Conservation (phyloP, 2,113 vertebrate genomes). For the Ploceus nigricollis region DNA sequence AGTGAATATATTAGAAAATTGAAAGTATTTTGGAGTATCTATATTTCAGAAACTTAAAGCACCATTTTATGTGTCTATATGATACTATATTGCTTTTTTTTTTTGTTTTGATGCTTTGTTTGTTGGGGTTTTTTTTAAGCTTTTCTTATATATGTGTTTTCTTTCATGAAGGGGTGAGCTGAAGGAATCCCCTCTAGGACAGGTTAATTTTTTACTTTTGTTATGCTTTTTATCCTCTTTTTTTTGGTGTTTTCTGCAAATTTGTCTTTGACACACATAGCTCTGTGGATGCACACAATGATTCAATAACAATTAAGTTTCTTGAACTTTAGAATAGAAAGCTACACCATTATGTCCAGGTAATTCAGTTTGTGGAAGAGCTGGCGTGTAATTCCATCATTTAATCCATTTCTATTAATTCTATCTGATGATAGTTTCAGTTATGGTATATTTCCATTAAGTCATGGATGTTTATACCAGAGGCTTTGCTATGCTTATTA, state of each 20-base stretch:
- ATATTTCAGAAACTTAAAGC: background rate
- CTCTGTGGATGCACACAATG: background rate
- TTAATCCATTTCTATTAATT: constrained; percentile 49
- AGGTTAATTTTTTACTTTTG: background rate
- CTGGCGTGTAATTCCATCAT: background rate
- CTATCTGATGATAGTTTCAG: constrained; percentile 6
- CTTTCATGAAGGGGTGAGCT: background rate
- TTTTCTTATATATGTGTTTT: background rate
- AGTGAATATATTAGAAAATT: background rate
- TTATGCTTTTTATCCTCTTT: background rate
- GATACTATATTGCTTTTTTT: background rate
- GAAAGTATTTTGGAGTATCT: background rate
- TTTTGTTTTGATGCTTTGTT: background rate
- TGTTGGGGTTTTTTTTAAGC: background rate
- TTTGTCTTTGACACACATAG: background rate
- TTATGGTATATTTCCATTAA: constrained; percentile 6
- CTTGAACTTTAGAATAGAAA: constrained; percentile 19
- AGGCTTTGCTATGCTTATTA: background rate
- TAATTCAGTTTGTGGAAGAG: constrained; percentile 32
- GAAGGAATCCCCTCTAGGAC: background rate
- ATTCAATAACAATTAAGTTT: constrained; percentile 2
- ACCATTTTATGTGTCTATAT: background rate
- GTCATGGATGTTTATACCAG: background rate
- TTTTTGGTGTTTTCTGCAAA: background rate
- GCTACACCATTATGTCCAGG: background rate